Base-by-base conservation (phyloP, 2,797 vertebrate genomes). In the Enteromius radiatus region DNA sequence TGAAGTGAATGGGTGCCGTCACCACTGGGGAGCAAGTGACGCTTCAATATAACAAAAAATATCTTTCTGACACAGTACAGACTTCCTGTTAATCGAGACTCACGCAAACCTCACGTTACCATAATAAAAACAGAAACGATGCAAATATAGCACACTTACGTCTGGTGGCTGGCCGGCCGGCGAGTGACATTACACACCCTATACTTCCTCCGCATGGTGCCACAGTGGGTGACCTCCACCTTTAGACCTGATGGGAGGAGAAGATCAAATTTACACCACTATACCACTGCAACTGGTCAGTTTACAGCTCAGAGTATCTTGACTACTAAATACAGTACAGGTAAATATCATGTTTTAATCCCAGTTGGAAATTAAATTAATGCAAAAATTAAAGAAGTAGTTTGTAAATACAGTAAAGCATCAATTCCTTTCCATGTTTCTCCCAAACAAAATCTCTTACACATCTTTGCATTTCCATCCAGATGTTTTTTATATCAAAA, bases 221-320 rank as follows among this genome's bases (percentile, higher is more conserved):
- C 98, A 92, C 98, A 99, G 92, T 99, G 98, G 87, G 98, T 99
- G 90, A 99, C 97, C 93, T 99, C 98, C 92, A 99, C 98, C 92
- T 99, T 99, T 41, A 99, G 95, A 95, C 98, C 98, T 99, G 93
- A 86, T 61, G 59, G 49, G 56, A 78, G 21, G 49, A 79, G 73
- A 36, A 84, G 23, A 86, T 52, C 43, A 26, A 52, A 70, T 54
- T 41, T 54, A 70, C 71, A 83, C 61, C 59, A 31, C 38, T 19
- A 63, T 31, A 49, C 28, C 49, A 54, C 49, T 11, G 19, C 43
- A 63, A 74, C 14, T 54, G 45, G 7, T 64, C 28, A 81, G 54
- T 71, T 73, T 80, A 74, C 56, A 63, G 56, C 56, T 74, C 56
- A 43, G 19, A 45, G 78, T n/a, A 43, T 21, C 61, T 28, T 59